Base-by-base conservation (phyloP, 2,888 invertebrate species). In the Amiota communis region DNA sequence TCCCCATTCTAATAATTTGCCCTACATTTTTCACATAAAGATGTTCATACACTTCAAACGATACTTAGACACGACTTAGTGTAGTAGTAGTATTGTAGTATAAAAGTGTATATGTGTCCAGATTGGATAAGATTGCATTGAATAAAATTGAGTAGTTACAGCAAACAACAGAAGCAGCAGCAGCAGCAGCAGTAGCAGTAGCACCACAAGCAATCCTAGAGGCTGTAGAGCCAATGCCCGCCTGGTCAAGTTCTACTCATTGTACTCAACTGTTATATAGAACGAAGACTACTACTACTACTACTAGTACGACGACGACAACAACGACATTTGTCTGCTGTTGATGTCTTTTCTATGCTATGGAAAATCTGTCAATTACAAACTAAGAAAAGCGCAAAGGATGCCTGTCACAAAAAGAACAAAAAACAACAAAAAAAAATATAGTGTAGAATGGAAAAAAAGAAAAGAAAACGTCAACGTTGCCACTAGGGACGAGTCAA, bases 301-400 rank as follows among this genome's bases (percentile, higher is more conserved):
- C 36, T 1, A 36, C 36, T 2, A 36, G 4, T 1, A 4, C 53
- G 59, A 46, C 49, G 23, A 36, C 53, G 69, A 57, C 74, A 76
- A 79, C 83, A 77, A 78, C 78, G 74, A 81, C 82, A 82, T 81
- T 80, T 80, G 80, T 77, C 82, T 79, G 80, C 77, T 80, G 80
- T 82, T 82, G 67, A 53, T 68, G 67, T 68, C 67, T 68, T 4
- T 36, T 36, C 36, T 36, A 77, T 75, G 84, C 72, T 68, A 68
- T 81, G 79, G 76, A 84, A 84, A 82, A 81, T 83, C 82, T 82
- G 84, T 82, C 82, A 82, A 82, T 82, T 84, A 82, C 81, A 75
- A 81, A 68, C 75, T 73, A 78, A 78, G 84, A 79, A 80, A 84
- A 83, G 79, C 83, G 80, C 79, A 82, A 84, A 84, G 81, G 78